phyloP scores from a whole-genome alignment of 2,888 invertebrate genomes.

The Masnerella sp. region DNA sequence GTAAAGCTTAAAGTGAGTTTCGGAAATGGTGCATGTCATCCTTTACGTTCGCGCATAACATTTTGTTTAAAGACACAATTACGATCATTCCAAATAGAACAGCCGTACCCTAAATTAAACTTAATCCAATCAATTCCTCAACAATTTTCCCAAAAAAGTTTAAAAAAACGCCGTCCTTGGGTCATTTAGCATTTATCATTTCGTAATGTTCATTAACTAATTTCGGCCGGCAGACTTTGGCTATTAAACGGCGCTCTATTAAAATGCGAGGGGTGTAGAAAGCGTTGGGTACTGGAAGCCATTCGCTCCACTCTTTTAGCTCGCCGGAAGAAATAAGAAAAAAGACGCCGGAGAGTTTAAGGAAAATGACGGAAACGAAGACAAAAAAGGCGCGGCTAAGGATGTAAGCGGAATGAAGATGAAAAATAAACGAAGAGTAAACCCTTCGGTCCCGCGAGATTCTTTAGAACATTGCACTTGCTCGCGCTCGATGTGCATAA shows the following conservation, averaged over 20 bases:
- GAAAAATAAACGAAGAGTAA: conserved; percentile 66
- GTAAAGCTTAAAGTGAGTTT: too few species aligned
- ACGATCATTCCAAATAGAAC: too few species aligned
- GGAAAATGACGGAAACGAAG: conserved; percentile 16
- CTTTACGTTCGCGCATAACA: too few species aligned
- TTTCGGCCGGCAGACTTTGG: neutral
- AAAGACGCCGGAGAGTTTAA: conserved; percentile 18
- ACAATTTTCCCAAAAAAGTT: too few species aligned
- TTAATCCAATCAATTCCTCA: too few species aligned
- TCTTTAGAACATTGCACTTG: conserved; percentile 64
- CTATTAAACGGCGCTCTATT: conserved; percentile 22
- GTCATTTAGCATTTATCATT: too few species aligned
- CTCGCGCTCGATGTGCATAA: conserved; percentile 71
- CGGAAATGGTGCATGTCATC: too few species aligned
- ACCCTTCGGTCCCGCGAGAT: conserved; percentile 74
- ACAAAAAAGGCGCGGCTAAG: conserved; percentile 3
- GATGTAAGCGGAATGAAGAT: conserved; percentile 43
- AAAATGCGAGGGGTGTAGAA: conserved; percentile 43
- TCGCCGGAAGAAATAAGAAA: conserved; percentile 24
- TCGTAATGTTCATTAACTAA: too few species aligned
- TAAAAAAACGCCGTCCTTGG: too few species aligned
- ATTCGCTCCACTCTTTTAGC: conserved; percentile 38
- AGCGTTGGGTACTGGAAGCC: conserved; percentile 23
- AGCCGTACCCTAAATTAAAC: too few species aligned
- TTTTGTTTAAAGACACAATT: too few species aligned